phyloP scores from a whole-genome alignment of 1,140 invertebrate genomes.

The Araneus ventricosus region DNA sequence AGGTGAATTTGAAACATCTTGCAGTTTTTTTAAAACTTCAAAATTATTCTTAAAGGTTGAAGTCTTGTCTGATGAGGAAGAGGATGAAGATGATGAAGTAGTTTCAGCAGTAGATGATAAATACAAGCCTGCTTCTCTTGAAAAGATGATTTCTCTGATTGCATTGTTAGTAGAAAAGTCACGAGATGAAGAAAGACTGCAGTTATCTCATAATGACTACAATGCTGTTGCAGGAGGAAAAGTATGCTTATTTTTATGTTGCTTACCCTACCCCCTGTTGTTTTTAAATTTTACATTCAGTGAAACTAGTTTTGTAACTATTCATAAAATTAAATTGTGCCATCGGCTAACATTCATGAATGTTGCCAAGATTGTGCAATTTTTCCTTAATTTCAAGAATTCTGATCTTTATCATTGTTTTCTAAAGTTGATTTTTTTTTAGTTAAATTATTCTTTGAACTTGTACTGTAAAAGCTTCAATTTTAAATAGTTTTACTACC shows the following conservation, averaged over 20 bases:
- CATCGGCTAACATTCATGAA: too few relatives aligned
- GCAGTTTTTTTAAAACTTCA: not conserved
- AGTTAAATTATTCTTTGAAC: too few relatives aligned
- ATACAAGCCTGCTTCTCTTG: conserved; percentile 92
- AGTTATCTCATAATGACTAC: conserved; percentile 89
- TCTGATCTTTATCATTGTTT: too few relatives aligned
- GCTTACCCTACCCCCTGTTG: not conserved
- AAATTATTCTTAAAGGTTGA: conserved; percentile 79
- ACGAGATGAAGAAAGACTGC: conserved; percentile 86
- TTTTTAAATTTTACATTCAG: not conserved
- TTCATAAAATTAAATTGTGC: too few relatives aligned
- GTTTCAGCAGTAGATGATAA: conserved; percentile 85
- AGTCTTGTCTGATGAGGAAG: conserved; percentile 85
- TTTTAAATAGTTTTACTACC: too few relatives aligned
- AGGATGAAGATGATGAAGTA: conserved; percentile 89
- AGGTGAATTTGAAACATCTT: not conserved
- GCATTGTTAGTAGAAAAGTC: conserved; percentile 93
- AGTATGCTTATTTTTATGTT: conserved; percentile 80
- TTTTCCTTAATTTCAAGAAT: too few relatives aligned
- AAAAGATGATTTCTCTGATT: conserved; percentile 96
- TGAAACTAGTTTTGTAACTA: too few relatives aligned
- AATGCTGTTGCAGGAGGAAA: conserved; percentile 92
- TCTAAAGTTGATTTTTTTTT: too few relatives aligned
- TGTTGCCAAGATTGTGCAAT: too few relatives aligned
- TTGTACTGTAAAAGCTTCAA: too few relatives aligned